Percentiles rank a stretch among this genome's conserved stretches.
Conservation (phyloP, 2,888 invertebrate genomes). For the Automeris io region DNA sequence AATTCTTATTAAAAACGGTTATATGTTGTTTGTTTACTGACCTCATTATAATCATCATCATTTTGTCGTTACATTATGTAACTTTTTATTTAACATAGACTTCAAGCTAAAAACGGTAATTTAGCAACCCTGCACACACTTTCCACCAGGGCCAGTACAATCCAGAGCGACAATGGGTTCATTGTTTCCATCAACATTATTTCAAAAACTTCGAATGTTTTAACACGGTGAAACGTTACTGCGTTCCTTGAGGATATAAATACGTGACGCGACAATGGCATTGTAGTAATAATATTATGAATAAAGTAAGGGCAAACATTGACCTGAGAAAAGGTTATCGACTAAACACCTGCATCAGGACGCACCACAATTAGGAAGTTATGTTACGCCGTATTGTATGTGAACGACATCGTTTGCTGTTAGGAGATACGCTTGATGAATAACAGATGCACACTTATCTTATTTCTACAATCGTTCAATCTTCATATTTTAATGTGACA, state of each 20-base stretch:
- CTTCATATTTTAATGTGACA: too few species aligned
- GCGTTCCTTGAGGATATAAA: conserved; percentile 19
- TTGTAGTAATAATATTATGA: conserved; percentile 25
- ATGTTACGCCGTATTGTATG: too few species aligned
- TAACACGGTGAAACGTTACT: conserved; percentile 28
- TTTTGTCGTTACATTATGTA: too few species aligned
- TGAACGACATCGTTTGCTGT: background rate
- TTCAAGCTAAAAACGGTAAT: too few species aligned
- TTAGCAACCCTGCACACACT: too few species aligned
- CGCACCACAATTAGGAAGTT: too few species aligned
- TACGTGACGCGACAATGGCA: conserved; percentile 46
- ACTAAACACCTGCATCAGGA: conserved; percentile 8
- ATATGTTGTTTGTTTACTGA: too few species aligned
- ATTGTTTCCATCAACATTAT: conserved; percentile 42
- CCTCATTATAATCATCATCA: too few species aligned
- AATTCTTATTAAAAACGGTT: too few species aligned
- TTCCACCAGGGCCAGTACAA: conserved; percentile 2
- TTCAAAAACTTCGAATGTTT: conserved; percentile 39
- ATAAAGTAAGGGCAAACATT: conserved; percentile 7
- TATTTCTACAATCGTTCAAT: too few species aligned
- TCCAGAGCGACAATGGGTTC: conserved; percentile 26
- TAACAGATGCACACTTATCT: background rate
- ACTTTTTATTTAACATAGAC: too few species aligned
- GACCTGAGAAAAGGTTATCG: background rate
- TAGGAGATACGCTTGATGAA: background rate